Evolutionary conservation across 1,140 invertebrate species (phyloP), one percentile per base, ranked within the genome.

Genomic region (Muscidifurax raptorellus): DNA sequence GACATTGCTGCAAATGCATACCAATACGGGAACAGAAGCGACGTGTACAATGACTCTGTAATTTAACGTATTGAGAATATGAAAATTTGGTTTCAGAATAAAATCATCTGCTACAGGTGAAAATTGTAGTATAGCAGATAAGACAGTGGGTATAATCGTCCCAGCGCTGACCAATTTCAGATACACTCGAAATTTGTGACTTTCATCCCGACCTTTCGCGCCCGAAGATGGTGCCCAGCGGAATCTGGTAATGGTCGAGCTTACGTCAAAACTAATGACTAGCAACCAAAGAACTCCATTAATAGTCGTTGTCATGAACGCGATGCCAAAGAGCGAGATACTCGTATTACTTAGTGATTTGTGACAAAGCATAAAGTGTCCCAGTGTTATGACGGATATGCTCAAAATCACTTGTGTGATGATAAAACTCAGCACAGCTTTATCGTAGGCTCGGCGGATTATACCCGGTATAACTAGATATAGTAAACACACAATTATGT

Each of bases 181-280:
- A 64, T 90, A 92, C 9, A 86, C 76, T 5, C 85, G 59, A 82
- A 90, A 90, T 85, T 92, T 91, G 47, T 85, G 85, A 67, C 76
- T 85, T 78, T 91, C 88, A 71, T 88, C 79, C 0, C 78, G 59
- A 3, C 75, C 77, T 18, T 87, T 88, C 0, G 72, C 47, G 27
- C 86, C 84, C 28, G 28, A 84, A 0, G 87, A 47, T 0, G 88
- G 89, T 5, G 83, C 74, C 89, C 87, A 91, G 59, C 86, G 86
- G 47, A 92, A 89, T 72, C 88, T 86, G 0, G 91, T 91, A 52
- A 91, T 91, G 10, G 87, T 87, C 22, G 90, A 80, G 2, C 90
- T 89, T 80, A 91, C 88, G 72, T 92, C 91, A 32, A 90, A 87
- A 78, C 90, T 90, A 77, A 91, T 89, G 32, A 89, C 84, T 32